Percentiles rank a stretch among this genome's conserved stretches.
Conservation (phyloP, 2,888 invertebrate genomes). For the Diploptera punctata region DNA sequence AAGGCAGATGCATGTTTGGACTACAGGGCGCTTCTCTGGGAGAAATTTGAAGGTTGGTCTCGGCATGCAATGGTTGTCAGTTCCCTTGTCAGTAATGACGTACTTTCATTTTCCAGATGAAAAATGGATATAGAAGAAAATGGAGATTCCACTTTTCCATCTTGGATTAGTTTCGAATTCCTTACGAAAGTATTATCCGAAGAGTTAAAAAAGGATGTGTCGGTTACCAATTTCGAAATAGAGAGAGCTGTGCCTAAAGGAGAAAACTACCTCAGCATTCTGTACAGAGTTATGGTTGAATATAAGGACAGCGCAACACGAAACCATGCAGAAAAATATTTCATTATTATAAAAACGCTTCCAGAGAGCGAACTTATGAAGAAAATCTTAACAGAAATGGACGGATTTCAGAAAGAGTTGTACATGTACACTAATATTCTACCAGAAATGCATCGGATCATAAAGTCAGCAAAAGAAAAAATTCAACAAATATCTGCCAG, state of each 20-base stretch:
- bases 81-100: no score
- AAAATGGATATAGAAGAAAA: no score
- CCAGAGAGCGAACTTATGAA: slow-evolving; percentile 32
- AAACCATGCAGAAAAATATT: slow-evolving; percentile 28
- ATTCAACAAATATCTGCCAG: not conserved
- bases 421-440: slow-evolving; percentile 27
- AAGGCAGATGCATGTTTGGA: no score
- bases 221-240: no score
- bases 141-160: no score
- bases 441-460: slow-evolving; percentile 26
- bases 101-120: no score
- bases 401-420: slow-evolving; percentile 33
- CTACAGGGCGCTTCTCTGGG: no score
- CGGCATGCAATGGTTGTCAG: no score
- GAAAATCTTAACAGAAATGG: slow-evolving; percentile 17
- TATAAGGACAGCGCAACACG: slow-evolving; percentile 33
- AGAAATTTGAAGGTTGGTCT: no score
- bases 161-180: slow-evolving; percentile 31
- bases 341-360: slow-evolving; percentile 33
- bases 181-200: slow-evolving; percentile 26
- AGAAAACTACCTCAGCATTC: slow-evolving; percentile 36
- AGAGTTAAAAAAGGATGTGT: no score
- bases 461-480: not conserved
- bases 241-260: slow-evolving; percentile 36
- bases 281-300: slow-evolving; percentile 30